Percentiles rank a stretch among this genome's conserved stretches.
phyloP scores from a whole-genome alignment of 2,888 invertebrate species.

The Lissocephala sabroskyi region DNA sequence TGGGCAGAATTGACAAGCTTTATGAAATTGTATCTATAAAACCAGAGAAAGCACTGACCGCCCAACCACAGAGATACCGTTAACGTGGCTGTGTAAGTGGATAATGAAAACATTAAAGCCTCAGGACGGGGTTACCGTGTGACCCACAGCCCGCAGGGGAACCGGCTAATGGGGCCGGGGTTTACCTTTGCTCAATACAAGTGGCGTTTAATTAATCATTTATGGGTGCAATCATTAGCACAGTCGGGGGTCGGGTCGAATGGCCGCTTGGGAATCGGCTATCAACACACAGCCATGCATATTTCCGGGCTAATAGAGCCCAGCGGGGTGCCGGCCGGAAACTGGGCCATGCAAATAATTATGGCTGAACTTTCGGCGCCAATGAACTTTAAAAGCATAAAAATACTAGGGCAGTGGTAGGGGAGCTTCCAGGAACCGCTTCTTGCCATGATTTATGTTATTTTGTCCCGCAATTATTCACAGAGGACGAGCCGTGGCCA shows the following conservation, averaged over 20 bases:
- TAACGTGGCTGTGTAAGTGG: too few relatives aligned
- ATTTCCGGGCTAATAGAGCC: too few relatives aligned
- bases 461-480: conserved; percentile 41
- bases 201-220: conserved; percentile 25
- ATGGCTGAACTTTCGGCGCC: background rate
- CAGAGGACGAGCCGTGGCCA: conserved; percentile 10
- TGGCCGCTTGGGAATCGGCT: too few relatives aligned
- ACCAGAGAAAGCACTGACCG: too few relatives aligned
- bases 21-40: too few relatives aligned
- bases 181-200: conserved; percentile 1
- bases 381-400: conserved; percentile 1
- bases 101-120: background rate
- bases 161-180: background rate
- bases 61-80: too few relatives aligned
- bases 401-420: background rate
- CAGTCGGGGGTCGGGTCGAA: conserved; percentile 3
- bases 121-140: background rate
- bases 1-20: too few relatives aligned
- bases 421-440: too few relatives aligned
- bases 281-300: too few relatives aligned
- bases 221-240: conserved; percentile 5
- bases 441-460: conserved; percentile 38
- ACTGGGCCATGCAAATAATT: too few relatives aligned
- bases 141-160: background rate
- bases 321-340: too few relatives aligned